A percentile compares a stretch with the other conserved stretches of the same genome.
phyloP scores from a whole-genome alignment of 1,140 invertebrate species.

The Pseudobourletiella spinata region DNA sequence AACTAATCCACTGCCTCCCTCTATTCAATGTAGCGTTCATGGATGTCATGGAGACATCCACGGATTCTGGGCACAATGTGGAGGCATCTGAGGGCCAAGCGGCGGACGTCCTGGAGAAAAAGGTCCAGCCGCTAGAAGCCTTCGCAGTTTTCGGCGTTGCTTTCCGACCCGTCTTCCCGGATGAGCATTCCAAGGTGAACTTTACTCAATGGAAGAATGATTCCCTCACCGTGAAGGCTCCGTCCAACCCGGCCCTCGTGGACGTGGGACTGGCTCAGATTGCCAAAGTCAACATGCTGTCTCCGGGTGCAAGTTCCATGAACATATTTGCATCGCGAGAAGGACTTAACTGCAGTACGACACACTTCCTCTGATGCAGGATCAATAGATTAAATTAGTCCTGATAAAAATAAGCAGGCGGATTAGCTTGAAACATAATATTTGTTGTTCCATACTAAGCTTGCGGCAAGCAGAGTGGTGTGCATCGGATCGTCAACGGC shows the following conservation, averaged over 20 bases:
- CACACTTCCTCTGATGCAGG: background rate
- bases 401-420: background rate
- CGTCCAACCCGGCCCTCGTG: background rate
- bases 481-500: constrained; percentile 64
- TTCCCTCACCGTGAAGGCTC: background rate
- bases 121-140: no score
- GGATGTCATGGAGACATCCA: background rate
- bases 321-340: background rate
- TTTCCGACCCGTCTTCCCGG: background rate
- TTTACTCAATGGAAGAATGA: background rate
- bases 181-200: background rate
- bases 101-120: background rate
- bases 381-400: no score
- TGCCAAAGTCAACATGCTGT: background rate
- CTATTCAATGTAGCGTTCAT: background rate
- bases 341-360: background rate
- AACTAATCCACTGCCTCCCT: background rate
- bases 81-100: background rate
- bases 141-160: background rate
- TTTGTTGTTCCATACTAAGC: no score
- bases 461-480: background rate
- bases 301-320: background rate
- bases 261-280: background rate
- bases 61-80: background rate
- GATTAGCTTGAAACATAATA: background rate